These are phyloP conservation scores for Alexandromys fortis DNA, from an alignment of 2,113 vertebrate species.

Conservation along the genomic window DNA sequence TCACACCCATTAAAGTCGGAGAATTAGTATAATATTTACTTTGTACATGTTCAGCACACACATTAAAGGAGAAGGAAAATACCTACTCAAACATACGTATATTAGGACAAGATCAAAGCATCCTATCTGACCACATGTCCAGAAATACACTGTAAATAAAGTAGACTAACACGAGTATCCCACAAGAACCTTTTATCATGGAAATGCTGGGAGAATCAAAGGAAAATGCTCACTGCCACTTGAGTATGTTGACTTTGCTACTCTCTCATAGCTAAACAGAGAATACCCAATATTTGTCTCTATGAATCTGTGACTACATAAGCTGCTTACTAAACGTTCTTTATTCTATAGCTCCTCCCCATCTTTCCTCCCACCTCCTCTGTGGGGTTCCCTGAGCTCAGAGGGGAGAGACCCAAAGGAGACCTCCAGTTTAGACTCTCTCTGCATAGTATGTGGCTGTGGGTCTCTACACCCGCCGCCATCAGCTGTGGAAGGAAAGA, in stretches of 20 bases:
- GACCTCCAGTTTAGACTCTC: too few relatives aligned
- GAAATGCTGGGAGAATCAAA: conserved; percentile 13
- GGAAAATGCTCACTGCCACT: background rate
- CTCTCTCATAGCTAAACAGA: background rate
- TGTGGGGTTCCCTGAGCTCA: background rate
- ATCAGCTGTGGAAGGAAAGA: background rate
- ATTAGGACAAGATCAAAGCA: conserved; percentile 62
- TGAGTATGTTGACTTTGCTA: background rate
- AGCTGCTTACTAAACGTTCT: background rate
- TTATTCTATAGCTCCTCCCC: background rate
- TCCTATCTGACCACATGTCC: background rate
- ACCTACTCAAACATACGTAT: conserved; percentile 50
- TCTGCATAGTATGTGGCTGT: too few relatives aligned
- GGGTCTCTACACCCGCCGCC: background rate
- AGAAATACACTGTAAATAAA: conserved; percentile 41
- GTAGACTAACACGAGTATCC: background rate
- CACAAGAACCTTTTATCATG: background rate
- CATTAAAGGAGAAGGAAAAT: conserved; percentile 47
- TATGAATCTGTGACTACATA: background rate
- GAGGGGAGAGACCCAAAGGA: background rate
- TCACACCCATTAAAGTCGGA: conserved; percentile 55
- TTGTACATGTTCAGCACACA: conserved; percentile 4
- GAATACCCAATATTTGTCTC: background rate
- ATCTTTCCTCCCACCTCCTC: background rate
- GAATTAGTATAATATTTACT: conserved; percentile 66